These are phyloP conservation scores for Melitaea athalia DNA, from an alignment of 2,888 invertebrate species.

Conservation along the genomic window DNA sequence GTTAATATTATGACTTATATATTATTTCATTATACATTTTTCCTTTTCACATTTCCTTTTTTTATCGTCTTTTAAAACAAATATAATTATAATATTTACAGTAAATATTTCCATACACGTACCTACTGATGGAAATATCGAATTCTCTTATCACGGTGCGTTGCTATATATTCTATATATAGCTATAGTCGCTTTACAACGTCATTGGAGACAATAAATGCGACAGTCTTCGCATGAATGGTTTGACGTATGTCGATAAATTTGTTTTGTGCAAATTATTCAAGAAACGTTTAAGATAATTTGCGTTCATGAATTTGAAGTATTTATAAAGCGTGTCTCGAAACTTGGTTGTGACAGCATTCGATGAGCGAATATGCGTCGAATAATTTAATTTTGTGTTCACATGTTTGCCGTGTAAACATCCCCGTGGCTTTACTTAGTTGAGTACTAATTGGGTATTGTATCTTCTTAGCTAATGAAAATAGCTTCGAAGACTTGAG, in stretches of 20 bases:
- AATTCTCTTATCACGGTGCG: no score
- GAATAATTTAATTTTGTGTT: conserved; percentile 3
- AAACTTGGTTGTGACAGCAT: not conserved
- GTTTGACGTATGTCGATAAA: conserved; percentile 10
- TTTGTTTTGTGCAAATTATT: conserved; percentile 26
- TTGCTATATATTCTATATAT: no score
- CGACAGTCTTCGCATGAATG: not conserved
- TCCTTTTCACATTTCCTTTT: no score
- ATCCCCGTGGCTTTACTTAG: not conserved
- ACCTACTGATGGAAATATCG: no score
- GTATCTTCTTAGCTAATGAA: not conserved
- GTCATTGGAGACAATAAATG: no score
- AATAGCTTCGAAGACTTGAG: no score
- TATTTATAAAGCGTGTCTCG: conserved; percentile 21
- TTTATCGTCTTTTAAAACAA: no score
- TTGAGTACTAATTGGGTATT: not conserved
- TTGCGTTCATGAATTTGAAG: conserved; percentile 18
- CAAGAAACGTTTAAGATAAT: conserved; percentile 25
- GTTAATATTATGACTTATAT: no score
- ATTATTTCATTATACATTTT: no score
- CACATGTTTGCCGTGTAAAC: not conserved
- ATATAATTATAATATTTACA: no score
- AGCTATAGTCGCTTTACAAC: no score
- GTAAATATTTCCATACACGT: no score
- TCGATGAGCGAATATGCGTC: conserved; percentile 1